Conservation (phyloP, 2,113 vertebrate genomes). For the Lagopus muta region DNA sequence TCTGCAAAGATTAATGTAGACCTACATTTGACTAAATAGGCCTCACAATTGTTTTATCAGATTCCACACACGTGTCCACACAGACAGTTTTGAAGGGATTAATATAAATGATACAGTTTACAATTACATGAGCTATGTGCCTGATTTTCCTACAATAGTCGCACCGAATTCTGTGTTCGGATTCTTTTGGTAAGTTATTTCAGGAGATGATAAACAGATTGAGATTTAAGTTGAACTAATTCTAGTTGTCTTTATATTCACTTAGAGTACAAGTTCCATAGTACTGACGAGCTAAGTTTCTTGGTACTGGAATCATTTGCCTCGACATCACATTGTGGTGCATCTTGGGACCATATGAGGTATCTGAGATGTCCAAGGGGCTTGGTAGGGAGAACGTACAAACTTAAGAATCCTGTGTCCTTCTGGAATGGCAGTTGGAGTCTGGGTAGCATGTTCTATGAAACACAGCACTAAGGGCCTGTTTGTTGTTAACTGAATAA, state of each 20-base stretch:
- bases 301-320: neutral
- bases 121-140: neutral
- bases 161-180: neutral
- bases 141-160: neutral
- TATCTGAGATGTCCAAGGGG: neutral
- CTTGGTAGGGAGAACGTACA: neutral
- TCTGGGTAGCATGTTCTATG: neutral
- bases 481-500: neutral
- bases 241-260: neutral
- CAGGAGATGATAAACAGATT: neutral
- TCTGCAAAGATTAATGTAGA: neutral
- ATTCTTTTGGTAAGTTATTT: neutral
- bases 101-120: neutral
- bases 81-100: neutral
- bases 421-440: neutral
- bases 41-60: neutral
- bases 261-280: neutral
- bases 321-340: neutral
- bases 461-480: neutral
- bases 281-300: neutral
- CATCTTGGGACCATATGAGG: neutral
- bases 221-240: neutral
- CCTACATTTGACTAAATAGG: neutral
- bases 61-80: neutral
- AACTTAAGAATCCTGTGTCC: neutral